These are phyloP conservation scores for Xiphorhynchus erythropygius DNA, from an alignment of 2,797 vertebrate genomes.

Conservation along the genomic window DNA sequence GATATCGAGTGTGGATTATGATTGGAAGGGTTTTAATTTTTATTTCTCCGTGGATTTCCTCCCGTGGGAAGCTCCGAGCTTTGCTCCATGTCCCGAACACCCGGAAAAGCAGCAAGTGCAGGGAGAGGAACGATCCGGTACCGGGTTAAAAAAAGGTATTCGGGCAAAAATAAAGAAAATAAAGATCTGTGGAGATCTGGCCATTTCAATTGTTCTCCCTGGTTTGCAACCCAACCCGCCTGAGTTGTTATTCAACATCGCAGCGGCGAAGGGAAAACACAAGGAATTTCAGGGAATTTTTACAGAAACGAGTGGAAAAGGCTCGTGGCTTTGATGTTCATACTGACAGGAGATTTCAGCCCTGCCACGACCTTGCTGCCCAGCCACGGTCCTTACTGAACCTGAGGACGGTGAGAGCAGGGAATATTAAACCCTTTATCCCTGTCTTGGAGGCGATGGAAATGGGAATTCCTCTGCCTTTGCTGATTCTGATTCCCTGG, in stretches of 20 bases:
- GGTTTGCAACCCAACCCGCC: not conserved
- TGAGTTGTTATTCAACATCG: not conserved
- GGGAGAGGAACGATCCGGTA: not conserved
- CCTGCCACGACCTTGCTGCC: not conserved
- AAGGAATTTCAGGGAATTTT: not conserved
- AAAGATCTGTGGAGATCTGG: accelerated
- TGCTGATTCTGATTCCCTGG: accelerated
- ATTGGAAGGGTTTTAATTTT: not conserved
- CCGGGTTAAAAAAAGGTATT: not conserved
- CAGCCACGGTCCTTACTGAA: not conserved
- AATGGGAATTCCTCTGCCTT: not conserved
- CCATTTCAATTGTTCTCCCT: accelerated
- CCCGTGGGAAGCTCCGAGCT: not conserved
- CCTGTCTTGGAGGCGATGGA: not conserved
- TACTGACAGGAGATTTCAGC: not conserved
- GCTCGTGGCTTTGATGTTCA: accelerated
- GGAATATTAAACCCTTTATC: not conserved
- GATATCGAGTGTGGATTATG: not conserved
- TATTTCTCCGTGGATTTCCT: not conserved
- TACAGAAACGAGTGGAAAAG: not conserved
- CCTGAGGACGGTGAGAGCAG: not conserved
- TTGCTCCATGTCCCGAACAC: not conserved
- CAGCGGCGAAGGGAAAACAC: not conserved
- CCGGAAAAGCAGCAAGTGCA: not conserved
- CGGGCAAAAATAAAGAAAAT: not conserved